Conservation (phyloP, 37 sponge, comb jelly and placozoan genomes). For the Mnemiopsis leidyi region DNA sequence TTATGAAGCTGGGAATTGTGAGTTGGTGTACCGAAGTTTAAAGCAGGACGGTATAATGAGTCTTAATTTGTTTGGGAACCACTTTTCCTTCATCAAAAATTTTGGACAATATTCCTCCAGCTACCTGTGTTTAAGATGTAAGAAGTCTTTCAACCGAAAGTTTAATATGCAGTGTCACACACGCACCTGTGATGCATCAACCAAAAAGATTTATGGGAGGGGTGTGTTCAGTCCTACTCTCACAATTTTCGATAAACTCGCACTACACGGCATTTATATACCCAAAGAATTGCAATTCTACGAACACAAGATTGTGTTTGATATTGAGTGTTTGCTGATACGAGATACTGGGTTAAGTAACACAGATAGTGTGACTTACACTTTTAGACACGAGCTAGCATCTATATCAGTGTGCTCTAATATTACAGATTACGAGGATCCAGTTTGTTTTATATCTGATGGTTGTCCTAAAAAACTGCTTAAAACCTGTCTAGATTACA, state of each 20-base stretch:
- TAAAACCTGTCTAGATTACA: background rate
- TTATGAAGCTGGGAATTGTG: background rate
- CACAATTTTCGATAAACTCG: background rate
- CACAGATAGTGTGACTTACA: background rate
- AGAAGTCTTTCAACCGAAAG: background rate
- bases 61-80: background rate
- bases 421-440: background rate
- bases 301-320: background rate
- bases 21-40: background rate
- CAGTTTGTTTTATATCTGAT: background rate
- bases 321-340: background rate
- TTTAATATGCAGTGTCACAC: background rate
- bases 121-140: background rate
- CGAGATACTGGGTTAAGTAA: background rate
- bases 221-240: background rate
- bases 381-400: background rate
- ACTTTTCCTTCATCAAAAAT: background rate
- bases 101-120: background rate
- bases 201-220: background rate
- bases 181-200: background rate
- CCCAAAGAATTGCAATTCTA: background rate
- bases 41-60: background rate
- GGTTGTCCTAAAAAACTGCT: background rate
- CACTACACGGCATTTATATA: background rate
- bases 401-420: constrained; percentile 36